Percentiles rank a stretch among this genome's conserved stretches.
Conservation (phyloP, 2,888 invertebrate species). For the Sesia bembeciformis region DNA sequence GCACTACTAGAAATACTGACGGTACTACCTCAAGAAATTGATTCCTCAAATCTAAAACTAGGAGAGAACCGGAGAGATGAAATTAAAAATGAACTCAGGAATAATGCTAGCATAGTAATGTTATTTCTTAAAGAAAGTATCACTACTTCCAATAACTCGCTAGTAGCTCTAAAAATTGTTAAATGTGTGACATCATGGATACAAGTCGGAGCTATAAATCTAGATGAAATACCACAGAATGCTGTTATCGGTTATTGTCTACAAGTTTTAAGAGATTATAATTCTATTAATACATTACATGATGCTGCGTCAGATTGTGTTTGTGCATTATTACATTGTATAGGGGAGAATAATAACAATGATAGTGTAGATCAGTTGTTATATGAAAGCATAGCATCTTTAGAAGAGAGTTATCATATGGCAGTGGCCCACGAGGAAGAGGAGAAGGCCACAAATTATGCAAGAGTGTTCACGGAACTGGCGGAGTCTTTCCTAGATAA, state of each 20-base stretch:
- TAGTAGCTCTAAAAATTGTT: slow-evolving; percentile 82
- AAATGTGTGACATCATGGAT: slow-evolving; percentile 95
- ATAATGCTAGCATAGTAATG: slow-evolving; percentile 83
- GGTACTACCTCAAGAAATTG: slow-evolving; percentile 96
- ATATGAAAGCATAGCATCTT: slow-evolving; percentile 84
- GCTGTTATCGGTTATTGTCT: slow-evolving; percentile 83
- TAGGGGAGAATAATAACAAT: slow-evolving; percentile 84
- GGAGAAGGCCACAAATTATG: slow-evolving; percentile 95
- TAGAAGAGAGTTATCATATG: slow-evolving; percentile 91
- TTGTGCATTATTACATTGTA: slow-evolving; percentile 86
- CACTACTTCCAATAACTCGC: slow-evolving; percentile 78
- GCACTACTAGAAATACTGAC: slow-evolving; percentile 94
- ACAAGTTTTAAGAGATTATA: slow-evolving; percentile 77
- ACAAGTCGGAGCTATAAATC: slow-evolving; percentile 85
- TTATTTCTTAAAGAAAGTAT: slow-evolving; percentile 87
- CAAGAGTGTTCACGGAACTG: slow-evolving; percentile 94
- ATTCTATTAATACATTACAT: slow-evolving; percentile 80
- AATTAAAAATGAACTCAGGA: slow-evolving; percentile 84
- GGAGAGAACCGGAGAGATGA: slow-evolving; percentile 94
- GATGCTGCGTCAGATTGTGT: slow-evolving; percentile 94
- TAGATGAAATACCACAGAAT: slow-evolving; percentile 82
- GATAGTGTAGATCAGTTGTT: slow-evolving; percentile 84
- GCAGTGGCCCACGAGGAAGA: slow-evolving; percentile 95
- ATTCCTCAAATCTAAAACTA: slow-evolving; percentile 84
- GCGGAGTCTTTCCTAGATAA: slow-evolving; percentile 92